phyloP scores from a whole-genome alignment of 2,113 vertebrate genomes.

The Cebidichthys violaceus region DNA sequence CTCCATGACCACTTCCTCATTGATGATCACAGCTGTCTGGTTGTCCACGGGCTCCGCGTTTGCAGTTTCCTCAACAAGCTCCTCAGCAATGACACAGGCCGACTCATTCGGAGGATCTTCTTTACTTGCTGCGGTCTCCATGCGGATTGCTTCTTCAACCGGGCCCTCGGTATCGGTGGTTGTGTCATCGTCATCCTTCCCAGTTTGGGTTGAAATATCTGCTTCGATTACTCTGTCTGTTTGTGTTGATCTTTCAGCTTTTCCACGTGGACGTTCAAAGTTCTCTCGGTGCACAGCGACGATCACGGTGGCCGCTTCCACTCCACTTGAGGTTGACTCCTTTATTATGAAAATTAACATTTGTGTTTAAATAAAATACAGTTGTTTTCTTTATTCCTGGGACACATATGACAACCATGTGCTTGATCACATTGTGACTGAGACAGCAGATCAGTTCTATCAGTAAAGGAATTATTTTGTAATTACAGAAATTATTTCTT shows the following conservation, averaged over 20 bases:
- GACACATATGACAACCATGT: not conserved
- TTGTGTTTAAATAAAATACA: conserved; percentile 35
- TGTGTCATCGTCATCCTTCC: not conserved
- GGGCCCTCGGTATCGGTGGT: not conserved
- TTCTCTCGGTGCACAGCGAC: not conserved
- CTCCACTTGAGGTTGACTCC: conserved; percentile 16
- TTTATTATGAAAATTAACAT: conserved; percentile 65
- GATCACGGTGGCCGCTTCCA: rapidly evolving
- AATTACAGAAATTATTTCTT: not conserved
- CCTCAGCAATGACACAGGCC: conserved; percentile 1
- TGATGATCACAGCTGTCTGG: conserved; percentile 6
- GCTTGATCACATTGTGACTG: not conserved
- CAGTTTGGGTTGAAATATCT: conserved; percentile 49
- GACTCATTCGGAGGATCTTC: not conserved
- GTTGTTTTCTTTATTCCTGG: not conserved
- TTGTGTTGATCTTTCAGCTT: conserved; percentile 44
- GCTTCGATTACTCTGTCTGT: conserved; percentile 1
- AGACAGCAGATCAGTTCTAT: not conserved
- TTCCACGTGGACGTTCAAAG: not conserved
- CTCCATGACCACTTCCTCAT: not conserved
- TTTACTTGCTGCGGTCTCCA: not conserved
- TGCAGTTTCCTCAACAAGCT: conserved; percentile 6
- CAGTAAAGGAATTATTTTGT: not conserved
- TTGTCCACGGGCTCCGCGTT: not conserved
- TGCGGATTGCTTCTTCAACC: not conserved